A percentile compares a stretch with the other conserved stretches of the same genome.
phyloP scores from a whole-genome alignment of 2,888 invertebrate species.

The Drosophila pegasa region DNA sequence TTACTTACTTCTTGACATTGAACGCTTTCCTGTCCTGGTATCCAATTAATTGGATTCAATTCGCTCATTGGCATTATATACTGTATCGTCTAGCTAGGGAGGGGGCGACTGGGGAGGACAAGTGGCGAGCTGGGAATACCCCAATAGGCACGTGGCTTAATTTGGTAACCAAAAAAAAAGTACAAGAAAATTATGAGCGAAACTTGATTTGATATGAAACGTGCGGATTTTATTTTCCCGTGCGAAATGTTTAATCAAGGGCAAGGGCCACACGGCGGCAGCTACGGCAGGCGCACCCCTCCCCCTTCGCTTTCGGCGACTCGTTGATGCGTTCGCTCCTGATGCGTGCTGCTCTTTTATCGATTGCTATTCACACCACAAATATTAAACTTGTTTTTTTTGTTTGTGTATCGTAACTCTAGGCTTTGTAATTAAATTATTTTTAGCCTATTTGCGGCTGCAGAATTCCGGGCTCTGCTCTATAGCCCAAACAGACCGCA shows the following conservation, averaged over 20 bases:
- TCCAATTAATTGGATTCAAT: constrained; percentile 74
- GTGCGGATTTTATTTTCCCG: constrained; percentile 19
- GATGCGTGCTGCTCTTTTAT: constrained; percentile 44
- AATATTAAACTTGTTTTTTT: constrained; percentile 8
- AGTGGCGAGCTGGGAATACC: constrained; percentile 11
- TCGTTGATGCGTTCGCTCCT: constrained; percentile 8
- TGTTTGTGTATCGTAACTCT: constrained; percentile 8
- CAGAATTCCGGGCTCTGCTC: constrained; percentile 19
- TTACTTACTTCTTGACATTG: constrained; percentile 84
- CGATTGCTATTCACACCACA: constrained; percentile 66
- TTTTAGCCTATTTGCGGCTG: constrained; percentile 27
- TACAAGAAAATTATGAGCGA: constrained; percentile 4
- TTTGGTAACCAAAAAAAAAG: background rate
- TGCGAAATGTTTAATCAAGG: constrained; percentile 45
- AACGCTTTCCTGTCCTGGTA: constrained; percentile 69
- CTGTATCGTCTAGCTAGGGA: constrained; percentile 13
- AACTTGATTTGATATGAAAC: constrained; percentile 1
- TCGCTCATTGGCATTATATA: constrained; percentile 74
- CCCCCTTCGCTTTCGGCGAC: constrained; percentile 4
- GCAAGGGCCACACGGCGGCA: constrained; percentile 31
- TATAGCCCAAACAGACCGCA: constrained; percentile 35
- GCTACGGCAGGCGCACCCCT: constrained; percentile 11
- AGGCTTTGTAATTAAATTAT: constrained; percentile 35
- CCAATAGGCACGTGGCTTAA: constrained; percentile 1
- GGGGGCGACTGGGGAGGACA: background rate